Evolutionary conservation across 2,888 invertebrate species (phyloP).

Genomic region (Tiphia femorata): DNA sequence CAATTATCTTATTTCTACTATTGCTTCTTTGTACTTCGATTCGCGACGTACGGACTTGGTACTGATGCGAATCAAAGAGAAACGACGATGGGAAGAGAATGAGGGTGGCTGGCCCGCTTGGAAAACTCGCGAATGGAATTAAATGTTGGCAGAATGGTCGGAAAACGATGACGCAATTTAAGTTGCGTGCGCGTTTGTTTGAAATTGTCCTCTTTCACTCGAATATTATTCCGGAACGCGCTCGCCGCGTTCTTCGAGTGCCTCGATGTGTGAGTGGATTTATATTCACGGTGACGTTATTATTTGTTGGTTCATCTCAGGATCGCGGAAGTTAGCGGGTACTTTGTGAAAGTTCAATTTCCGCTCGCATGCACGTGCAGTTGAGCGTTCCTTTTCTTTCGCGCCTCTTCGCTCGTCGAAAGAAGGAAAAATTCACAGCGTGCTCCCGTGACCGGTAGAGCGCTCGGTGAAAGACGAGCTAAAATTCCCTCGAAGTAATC

Average conservation of each 20-base stretch:
- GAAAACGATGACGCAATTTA: constrained; percentile 41
- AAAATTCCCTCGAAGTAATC: constrained; percentile 62
- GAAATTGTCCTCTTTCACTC: neutral
- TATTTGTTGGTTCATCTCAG: too few species aligned
- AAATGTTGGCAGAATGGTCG: constrained; percentile 41
- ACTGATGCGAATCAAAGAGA: constrained; percentile 27
- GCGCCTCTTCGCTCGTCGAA: too few species aligned
- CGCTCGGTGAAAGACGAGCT: constrained; percentile 29
- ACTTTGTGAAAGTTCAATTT: too few species aligned
- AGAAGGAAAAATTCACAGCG: neutral
- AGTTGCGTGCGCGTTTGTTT: constrained; percentile 38
- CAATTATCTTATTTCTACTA: constrained; percentile 60
- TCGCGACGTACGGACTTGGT: constrained; percentile 40
- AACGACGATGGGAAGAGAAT: neutral
- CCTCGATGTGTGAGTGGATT: too few species aligned
- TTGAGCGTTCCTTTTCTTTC: too few species aligned
- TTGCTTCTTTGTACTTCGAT: constrained; percentile 52
- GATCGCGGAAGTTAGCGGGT: too few species aligned
- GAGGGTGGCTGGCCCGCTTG: constrained; percentile 10
- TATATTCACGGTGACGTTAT: too few species aligned
- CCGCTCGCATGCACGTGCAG: too few species aligned
- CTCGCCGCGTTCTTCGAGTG: too few species aligned
- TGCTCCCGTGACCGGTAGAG: too few species aligned
- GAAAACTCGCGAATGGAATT: constrained; percentile 40
- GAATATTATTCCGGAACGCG: neutral